Evolutionary conservation across 2,113 vertebrate species (phyloP), one percentile per base, ranked within the genome.

Genomic region (Callionymus lyra): DNA sequence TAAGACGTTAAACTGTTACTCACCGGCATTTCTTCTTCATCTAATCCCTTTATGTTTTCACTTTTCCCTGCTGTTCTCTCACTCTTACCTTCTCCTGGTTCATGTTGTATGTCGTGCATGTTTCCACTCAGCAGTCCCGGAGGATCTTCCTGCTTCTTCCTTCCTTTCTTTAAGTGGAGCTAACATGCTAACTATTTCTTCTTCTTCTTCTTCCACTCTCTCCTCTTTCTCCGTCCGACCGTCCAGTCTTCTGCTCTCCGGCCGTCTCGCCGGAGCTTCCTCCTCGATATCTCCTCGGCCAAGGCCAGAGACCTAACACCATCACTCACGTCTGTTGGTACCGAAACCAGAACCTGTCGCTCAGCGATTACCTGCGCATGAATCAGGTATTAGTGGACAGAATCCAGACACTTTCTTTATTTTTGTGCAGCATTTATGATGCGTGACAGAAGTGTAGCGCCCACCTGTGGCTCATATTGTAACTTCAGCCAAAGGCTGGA

Each of bases 251-350:
- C 72, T 66, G 81, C 76, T 91, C 89, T 77, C 85, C 87, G 56
- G 82, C 88, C 45, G 78, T 83, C 53, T 91, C 90, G 59, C 89
- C 90, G 47, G 91, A 93, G 69, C 88, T 92, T 52, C 89, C 89
- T 79, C 90, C 87, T 83, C 87, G 88, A 49, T 92, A 87, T 78
- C 89, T 91, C 63, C 86, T 92, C 47, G 86, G 90, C 83, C 90
- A 89, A 86, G 84, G 81, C 63, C 91, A 91, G 71, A 84, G 88
- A 74, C 90, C 91, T 63, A 94, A 92, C 84, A 93, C 91, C 79
- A 87, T 93, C 85, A 94, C 90, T 56, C 92, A 94, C 39, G 90
- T 94, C 81, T 93, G 91, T 79, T 95, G 91, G 90, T 93, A 93
- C 80, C 87, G 90, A 75, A 93, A 89, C 82, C 92, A 93, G 84